These are phyloP conservation scores for Petrocephalus sullivani DNA, from an alignment of 2,797 vertebrate genomes.

Conservation along the genomic window DNA sequence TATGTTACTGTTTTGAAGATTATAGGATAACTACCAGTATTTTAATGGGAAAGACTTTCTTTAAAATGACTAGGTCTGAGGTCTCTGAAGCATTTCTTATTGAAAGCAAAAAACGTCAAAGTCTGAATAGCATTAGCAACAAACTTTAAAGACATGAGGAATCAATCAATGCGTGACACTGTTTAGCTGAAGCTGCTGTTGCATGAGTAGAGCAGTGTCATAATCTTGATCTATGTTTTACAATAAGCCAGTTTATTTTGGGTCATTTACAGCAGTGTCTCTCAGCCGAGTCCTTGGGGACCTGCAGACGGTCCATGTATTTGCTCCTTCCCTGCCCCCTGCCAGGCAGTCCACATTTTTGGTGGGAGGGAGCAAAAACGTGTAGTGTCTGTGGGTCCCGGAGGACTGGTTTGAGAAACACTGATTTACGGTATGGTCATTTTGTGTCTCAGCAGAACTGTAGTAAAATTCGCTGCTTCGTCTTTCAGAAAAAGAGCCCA, in stretches of 20 bases:
- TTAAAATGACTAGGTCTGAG: background rate
- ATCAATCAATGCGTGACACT: background rate
- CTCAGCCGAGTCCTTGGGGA: background rate
- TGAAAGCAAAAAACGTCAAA: background rate
- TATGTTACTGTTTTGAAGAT: slow-evolving; percentile 12
- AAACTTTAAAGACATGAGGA: background rate
- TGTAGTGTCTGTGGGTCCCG: background rate
- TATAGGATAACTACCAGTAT: background rate
- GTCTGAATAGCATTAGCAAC: background rate
- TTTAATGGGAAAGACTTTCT: background rate
- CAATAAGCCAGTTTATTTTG: background rate
- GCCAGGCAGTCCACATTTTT: too few species aligned
- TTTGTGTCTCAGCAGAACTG: background rate
- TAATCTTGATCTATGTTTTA: background rate
- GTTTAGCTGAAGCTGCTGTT: background rate
- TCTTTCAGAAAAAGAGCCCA: background rate
- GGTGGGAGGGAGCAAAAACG: background rate
- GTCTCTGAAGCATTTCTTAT: background rate
- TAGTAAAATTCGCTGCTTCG: background rate
- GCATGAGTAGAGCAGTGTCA: background rate
- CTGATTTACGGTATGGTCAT: background rate
- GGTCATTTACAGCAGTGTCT: background rate
- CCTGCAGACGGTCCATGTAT: background rate
- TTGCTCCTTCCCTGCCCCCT: background rate
- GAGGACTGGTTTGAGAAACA: background rate